Base-by-base conservation (phyloP, 2,797 vertebrate species). In the Hafferia zeledoni region DNA sequence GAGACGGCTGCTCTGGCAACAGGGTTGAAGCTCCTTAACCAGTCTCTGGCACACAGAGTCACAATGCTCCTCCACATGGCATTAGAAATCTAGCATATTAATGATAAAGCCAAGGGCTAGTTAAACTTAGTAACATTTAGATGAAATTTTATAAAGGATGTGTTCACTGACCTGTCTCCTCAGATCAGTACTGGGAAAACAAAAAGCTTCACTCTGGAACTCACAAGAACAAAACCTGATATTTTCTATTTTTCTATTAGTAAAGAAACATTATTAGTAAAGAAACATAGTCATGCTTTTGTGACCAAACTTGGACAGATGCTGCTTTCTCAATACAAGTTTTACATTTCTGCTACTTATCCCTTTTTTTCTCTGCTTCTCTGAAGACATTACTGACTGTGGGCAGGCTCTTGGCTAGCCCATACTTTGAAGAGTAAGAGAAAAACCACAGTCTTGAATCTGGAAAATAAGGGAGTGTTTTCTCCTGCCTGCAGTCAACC, bases 111-210 rank as follows among this genome's bases (percentile, higher is more conserved):
- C 53, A 61, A 89, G 47, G 46, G 37, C 72, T 80, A 83, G 88
- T 60, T 93, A 74, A 86, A 91, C 69, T 65, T 64, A 37, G 35
- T 87, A 67, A 64, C 33, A 25, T 47, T 13, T 74, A 69, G 59
- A 53, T 69, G 60, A 79, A 60, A 86, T 94, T 87, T 71, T 78
- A 77, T 47, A 61, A 79, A 77, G 64, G 53, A 74, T 6, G 1
- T 82, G 31, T 88, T 91, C 89, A 90, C 68, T 82, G 47, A 74
- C 74, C 69, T 93, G 35, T 56, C 37, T 87, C 64, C 56, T 90
- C 71, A 57, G 46, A 53, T 88, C 43, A 35, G 60, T 53, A 56
- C 64, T n/a, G 27, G 22, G 64, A 87, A 85, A 94, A 88, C 20
- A n/a, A 89, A 68, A 69, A 63, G 59, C 46, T 89, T 85, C 71